These are phyloP conservation scores for Stratiomys singularior DNA, from an alignment of 2,888 invertebrate genomes.

Conservation along the genomic window DNA sequence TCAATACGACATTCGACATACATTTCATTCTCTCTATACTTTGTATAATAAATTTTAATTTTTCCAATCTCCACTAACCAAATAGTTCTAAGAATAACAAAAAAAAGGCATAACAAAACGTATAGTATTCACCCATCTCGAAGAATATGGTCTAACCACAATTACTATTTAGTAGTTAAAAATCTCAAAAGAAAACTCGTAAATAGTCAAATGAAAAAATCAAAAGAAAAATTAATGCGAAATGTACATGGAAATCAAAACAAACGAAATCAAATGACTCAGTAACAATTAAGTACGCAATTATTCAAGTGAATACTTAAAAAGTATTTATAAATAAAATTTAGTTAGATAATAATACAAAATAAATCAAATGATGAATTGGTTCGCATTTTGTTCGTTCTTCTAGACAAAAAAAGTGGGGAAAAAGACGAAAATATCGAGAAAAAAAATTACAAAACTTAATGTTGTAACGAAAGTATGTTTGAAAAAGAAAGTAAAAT, in stretches of 20 bases:
- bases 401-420: not conserved
- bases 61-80: not conserved
- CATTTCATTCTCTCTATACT: conserved; percentile 43
- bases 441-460: not conserved
- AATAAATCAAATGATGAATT: not conserved
- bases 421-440: not conserved
- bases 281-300: not conserved
- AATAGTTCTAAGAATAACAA: conserved; percentile 30
- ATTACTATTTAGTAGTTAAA: conserved; percentile 13
- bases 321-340: conserved; percentile 14
- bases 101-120: too few relatives aligned
- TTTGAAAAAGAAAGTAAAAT: not conserved
- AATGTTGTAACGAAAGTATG: too few relatives aligned
- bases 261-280: not conserved
- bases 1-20: conserved; percentile 46
- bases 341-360: conserved; percentile 35
- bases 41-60: conserved; percentile 46
- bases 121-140: conserved; percentile 13
- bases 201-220: conserved; percentile 2
- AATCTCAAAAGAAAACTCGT: conserved; percentile 10
- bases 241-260: not conserved
- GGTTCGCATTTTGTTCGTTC: not conserved
- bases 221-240: not conserved
- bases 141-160: conserved; percentile 36
- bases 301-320: not conserved